phyloP scores from a whole-genome alignment of 2,113 vertebrate genomes.

The Heteronetta atricapilla region DNA sequence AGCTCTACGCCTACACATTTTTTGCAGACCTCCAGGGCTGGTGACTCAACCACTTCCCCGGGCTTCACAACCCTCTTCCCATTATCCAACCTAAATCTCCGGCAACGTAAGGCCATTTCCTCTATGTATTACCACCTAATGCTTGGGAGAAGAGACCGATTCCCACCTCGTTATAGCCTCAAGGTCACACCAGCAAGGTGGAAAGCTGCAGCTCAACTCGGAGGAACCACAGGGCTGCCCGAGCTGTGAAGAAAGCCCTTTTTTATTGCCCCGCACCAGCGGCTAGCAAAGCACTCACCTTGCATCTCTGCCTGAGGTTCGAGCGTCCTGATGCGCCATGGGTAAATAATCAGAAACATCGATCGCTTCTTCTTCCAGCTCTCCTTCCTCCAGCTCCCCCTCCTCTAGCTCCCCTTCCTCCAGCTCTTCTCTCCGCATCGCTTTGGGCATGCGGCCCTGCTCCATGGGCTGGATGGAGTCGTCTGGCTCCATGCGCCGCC shows the following conservation, averaged over 20 bases:
- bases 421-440: slow-evolving; percentile 76
- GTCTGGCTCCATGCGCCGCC: slow-evolving; percentile 77
- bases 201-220: neutral
- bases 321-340: slow-evolving; percentile 65
- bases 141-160: too few relatives aligned
- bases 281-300: slow-evolving; percentile 45
- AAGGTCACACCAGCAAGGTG: fast-evolving
- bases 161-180: too few relatives aligned
- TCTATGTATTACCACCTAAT: too few relatives aligned
- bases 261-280: neutral
- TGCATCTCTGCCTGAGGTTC: slow-evolving; percentile 64
- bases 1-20: too few relatives aligned
- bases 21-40: too few relatives aligned
- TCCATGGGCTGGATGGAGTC: slow-evolving; percentile 76
- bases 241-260: neutral
- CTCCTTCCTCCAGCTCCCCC: slow-evolving; percentile 78
- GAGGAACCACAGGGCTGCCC: neutral
- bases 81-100: too few relatives aligned
- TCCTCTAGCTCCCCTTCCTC: slow-evolving; percentile 81
- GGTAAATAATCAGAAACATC: slow-evolving; percentile 58
- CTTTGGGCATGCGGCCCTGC: slow-evolving; percentile 70
- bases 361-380: slow-evolving; percentile 71
- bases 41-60: too few relatives aligned
- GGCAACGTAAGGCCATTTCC: too few relatives aligned
- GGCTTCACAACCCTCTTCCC: too few relatives aligned